These are phyloP conservation scores for Lathamus discolor DNA, from an alignment of 2,113 vertebrate genomes.

Conservation along the genomic window DNA sequence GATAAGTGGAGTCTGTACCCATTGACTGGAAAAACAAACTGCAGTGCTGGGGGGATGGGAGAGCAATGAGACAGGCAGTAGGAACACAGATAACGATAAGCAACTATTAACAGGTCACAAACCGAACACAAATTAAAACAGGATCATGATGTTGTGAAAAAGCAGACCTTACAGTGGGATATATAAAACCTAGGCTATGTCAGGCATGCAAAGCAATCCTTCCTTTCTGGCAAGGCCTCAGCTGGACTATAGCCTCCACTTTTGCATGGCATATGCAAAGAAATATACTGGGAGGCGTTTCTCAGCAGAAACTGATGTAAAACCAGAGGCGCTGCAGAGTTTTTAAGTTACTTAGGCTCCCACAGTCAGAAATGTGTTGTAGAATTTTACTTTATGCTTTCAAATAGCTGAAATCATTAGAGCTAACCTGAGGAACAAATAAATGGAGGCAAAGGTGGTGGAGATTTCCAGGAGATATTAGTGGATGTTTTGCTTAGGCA, in stretches of 20 bases:
- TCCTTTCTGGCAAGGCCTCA: not conserved
- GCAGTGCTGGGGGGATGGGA: accelerated
- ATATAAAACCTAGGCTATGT: not conserved
- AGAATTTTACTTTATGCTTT: not conserved
- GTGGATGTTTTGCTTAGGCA: not conserved
- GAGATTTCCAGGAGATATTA: not conserved
- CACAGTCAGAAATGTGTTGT: not conserved
- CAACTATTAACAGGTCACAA: not conserved
- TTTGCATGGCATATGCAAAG: not conserved
- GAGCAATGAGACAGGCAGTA: not conserved
- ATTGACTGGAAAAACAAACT: not conserved
- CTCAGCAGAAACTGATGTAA: not conserved
- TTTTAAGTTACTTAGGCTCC: not conserved
- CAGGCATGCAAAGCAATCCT: not conserved
- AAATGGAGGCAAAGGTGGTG: not conserved
- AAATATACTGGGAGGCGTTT: not conserved
- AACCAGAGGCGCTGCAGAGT: not conserved
- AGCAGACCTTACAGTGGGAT: not conserved
- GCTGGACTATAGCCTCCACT: not conserved
- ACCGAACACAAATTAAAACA: not conserved
- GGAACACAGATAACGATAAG: not conserved
- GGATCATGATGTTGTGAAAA: not conserved
- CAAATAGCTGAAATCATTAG: not conserved
- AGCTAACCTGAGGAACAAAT: not conserved
- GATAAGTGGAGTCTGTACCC: not conserved